These are phyloP conservation scores for Agrotis clavis DNA, from an alignment of 2,888 invertebrate species.

Conservation along the genomic window DNA sequence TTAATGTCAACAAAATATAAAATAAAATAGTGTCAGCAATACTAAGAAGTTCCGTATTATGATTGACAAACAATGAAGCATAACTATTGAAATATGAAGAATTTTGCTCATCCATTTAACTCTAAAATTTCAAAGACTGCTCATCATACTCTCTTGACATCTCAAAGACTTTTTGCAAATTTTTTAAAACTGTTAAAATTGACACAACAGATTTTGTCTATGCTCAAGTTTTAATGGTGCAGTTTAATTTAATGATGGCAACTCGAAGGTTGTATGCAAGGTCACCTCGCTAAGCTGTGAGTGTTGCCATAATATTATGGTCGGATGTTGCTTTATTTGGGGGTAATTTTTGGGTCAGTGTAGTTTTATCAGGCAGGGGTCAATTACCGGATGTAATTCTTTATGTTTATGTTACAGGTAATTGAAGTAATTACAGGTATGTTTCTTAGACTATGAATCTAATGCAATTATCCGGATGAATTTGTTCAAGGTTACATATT, in stretches of 20 bases:
- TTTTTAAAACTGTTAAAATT: constrained; percentile 15
- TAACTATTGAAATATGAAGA: background rate
- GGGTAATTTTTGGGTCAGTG: constrained; percentile 54
- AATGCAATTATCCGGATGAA: background rate
- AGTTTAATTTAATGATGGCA: constrained; percentile 49
- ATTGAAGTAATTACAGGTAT: background rate
- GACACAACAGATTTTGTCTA: constrained; percentile 43
- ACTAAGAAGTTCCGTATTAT: background rate
- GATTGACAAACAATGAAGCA: background rate
- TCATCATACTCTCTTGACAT: too few relatives aligned
- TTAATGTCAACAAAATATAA: too few relatives aligned
- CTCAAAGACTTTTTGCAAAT: background rate
- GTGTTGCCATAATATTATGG: constrained; percentile 58
- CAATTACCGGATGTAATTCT: constrained; percentile 4
- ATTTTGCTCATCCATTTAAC: constrained; percentile 5
- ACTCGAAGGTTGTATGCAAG: constrained; percentile 55
- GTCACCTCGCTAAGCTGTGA: constrained; percentile 28
- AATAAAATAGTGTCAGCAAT: too few relatives aligned
- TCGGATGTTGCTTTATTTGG: constrained; percentile 44
- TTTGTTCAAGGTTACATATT: background rate
- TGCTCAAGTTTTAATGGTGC: constrained; percentile 39
- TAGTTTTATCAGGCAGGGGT: constrained; percentile 12
- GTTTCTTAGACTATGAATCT: background rate
- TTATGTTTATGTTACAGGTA: background rate
- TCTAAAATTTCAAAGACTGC: too few relatives aligned